Base-by-base conservation (phyloP, 1,140 invertebrate species). In the Trissolcus basalis region DNA sequence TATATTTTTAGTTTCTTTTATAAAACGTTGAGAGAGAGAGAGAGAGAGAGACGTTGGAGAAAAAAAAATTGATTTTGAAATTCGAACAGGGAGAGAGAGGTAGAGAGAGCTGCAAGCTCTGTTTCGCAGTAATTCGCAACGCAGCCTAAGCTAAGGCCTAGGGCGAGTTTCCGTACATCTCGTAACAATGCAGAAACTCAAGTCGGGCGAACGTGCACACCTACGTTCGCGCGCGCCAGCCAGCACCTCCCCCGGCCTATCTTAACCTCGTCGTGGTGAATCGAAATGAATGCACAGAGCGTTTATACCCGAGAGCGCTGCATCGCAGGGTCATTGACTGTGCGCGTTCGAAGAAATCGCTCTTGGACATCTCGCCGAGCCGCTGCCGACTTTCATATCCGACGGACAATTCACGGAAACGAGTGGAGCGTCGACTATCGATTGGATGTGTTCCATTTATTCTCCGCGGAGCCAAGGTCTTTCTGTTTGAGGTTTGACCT, bases 391-490 rank as follows among this genome's bases (percentile, higher is more conserved):
- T 67, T 73, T 73, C 70, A 65, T 65, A 73, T 73, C 70, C 61
- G 70, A 73, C 54, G 44, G 33, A 61, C 49, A 50, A 65, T 72
- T 72, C 69, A 72, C 69, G 69, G 69, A 72, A 72, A 72, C 48
- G 55, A 60, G 32, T 59, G 19, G 60, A 70, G 56, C 68, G 48
- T 44, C 64, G 53, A 68, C 50, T 76, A 76, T 76, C 72, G 72
- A 76, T 69, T 69, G 59, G 55, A 76, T 35, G 53, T 69, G 72
- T 76, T 76, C 72, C 65, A 76, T 76, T 76, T 76, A 76, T 76
- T 64, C 54, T 53, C 65, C 12, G 45, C 35, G 45, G 39, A 76
- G 73, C 73, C 73, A 76, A 76, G 73, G 65, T 65, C 73, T 70
- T 55, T 55, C 59, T 15, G 58, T 63, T 70, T 70, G 55, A 77